phyloP scores from a whole-genome alignment of 2,113 vertebrate species.

The Antechinus flavipes region DNA sequence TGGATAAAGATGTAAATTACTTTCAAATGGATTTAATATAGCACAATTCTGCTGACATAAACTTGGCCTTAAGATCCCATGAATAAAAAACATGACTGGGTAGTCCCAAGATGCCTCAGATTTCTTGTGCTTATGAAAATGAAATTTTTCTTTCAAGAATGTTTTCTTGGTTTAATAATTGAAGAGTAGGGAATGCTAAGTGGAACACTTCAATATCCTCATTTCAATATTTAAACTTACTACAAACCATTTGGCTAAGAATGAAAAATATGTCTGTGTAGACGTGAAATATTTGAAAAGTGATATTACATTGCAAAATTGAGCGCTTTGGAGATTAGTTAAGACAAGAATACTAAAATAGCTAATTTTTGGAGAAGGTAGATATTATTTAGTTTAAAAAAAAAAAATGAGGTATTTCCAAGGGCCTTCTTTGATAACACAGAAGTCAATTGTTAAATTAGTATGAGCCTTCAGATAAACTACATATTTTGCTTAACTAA shows the following conservation, averaged over 20 bases:
- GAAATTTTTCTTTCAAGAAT: neutral
- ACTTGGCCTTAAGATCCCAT: neutral
- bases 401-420: neutral
- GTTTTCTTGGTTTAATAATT: neutral
- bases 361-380: neutral
- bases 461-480: neutral
- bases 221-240: neutral
- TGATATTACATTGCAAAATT: neutral
- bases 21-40: neutral
- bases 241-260: neutral
- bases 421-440: neutral
- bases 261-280: slow-evolving; percentile 6
- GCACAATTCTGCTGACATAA: neutral
- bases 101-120: neutral
- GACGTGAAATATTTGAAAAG: neutral
- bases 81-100: neutral
- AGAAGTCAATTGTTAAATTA: neutral
- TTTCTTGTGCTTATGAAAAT: neutral
- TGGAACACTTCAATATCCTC: neutral
- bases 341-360: neutral
- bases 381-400: neutral
- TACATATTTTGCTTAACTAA: neutral
- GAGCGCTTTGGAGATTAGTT: neutral
- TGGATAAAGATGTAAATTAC: neutral
- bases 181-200: neutral